These are phyloP conservation scores for Siniperca obscura DNA, from an alignment of 2,797 vertebrate genomes.

Conservation along the genomic window DNA sequence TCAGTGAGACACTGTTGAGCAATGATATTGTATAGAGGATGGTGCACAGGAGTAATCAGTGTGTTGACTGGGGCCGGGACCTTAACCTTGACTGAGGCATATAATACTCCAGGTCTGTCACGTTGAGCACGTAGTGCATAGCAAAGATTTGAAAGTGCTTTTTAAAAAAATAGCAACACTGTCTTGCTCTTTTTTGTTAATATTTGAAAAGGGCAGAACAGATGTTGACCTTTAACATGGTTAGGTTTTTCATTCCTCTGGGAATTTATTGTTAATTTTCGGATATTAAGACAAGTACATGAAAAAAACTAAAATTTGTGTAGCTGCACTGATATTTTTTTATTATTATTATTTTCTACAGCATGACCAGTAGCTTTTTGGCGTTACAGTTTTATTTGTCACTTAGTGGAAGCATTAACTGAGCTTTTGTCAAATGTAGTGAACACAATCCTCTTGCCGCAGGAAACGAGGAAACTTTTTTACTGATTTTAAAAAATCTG, in stretches of 20 bases:
- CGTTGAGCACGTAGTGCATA: conserved; percentile 17
- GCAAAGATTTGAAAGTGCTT: not conserved
- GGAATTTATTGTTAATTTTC: not conserved
- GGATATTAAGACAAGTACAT: too few species aligned
- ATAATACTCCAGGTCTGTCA: conserved; percentile 22
- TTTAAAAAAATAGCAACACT: not conserved
- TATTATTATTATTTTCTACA: not conserved
- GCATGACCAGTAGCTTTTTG: not conserved
- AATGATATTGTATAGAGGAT: not conserved
- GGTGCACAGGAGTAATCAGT: not conserved
- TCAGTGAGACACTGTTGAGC: not conserved
- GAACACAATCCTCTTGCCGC: not conserved
- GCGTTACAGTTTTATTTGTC: not conserved
- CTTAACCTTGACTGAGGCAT: conserved; percentile 36
- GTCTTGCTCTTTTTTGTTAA: not conserved
- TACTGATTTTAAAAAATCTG: not conserved
- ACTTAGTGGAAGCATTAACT: not conserved
- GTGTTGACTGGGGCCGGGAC: not conserved
- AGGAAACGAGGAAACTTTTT: not conserved
- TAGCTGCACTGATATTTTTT: not conserved
- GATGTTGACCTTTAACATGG: not conserved
- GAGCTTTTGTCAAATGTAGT: not conserved
- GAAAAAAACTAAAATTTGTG: too few species aligned
- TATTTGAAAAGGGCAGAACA: not conserved
- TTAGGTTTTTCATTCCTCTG: not conserved